Conservation (phyloP, 2,888 invertebrate species). For the Mesorhabditis sp. region DNA sequence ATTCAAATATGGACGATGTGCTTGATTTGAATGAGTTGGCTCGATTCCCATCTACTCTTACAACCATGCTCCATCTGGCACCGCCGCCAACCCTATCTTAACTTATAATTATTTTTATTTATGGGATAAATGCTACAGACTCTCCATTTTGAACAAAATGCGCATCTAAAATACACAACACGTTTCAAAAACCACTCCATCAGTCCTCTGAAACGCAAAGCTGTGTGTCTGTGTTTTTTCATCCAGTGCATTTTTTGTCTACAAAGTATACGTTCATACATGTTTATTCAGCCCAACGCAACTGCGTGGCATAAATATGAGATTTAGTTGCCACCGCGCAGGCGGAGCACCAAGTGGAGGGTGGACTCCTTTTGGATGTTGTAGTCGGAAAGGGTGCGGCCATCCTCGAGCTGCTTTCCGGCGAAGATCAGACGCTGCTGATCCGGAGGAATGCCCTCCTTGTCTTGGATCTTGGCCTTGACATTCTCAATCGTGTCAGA, state of each 20-base stretch:
- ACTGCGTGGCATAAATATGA: no score
- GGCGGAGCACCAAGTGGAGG: slow-evolving; percentile 32
- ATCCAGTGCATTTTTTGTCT: no score
- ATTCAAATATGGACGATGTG: background rate
- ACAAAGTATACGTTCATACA: no score
- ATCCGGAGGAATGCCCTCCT: slow-evolving; percentile 35
- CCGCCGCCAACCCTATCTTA: background rate
- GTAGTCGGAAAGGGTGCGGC: slow-evolving; percentile 48
- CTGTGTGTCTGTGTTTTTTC: no score
- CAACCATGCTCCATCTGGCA: background rate
- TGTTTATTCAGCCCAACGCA: no score
- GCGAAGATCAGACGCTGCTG: slow-evolving; percentile 31
- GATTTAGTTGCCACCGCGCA: slow-evolving; percentile 59
- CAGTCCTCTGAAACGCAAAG: no score
- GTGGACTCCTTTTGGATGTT: slow-evolving; percentile 49
- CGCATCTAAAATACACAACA: no score
- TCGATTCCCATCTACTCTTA: background rate
- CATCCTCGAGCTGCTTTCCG: slow-evolving; percentile 61
- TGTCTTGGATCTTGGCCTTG: slow-evolving; percentile 35
- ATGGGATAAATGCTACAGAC: background rate
- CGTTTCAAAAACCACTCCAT: no score
- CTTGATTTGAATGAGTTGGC: background rate
- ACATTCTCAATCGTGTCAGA: slow-evolving; percentile 36
- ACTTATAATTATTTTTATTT: background rate
- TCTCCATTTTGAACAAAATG: background rate